Evolutionary conservation across 1,140 invertebrate species (phyloP), one percentile per base, ranked within the genome.

Genomic region (Hyles vespertilio): DNA sequence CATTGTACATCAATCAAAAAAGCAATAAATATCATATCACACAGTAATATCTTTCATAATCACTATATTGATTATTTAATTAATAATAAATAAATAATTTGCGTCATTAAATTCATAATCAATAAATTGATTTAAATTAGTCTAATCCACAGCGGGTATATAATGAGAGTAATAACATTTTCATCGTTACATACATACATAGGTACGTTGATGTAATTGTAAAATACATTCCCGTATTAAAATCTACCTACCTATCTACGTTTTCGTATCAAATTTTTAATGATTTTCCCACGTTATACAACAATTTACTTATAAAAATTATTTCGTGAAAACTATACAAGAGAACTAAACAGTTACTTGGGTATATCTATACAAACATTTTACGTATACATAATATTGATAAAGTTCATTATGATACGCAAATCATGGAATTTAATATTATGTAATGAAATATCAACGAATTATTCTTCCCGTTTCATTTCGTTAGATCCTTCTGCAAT

Each of bases 231-330:
- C 71, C 67, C 80, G 77, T 86, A 84, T 84, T 87, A 84, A 81
- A 87, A 85, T 48, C 47, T 84, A 81, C 79, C 82, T 88, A 88
- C 79, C 85, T 86, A 88, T 72, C 83, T 86, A 88, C 76, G 63
- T 67, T 85, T 84, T 87, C 77, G 80, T 87, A 86, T 84, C 79
- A 83, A 86, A 81, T 81, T 83, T 73, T 60, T 79, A 79, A 74
- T 80, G 73, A 66, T 76, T 81, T 72, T 66, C 63, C 50, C 62
- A 57, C 64, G 58, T 58, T 52, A 60, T 53, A 50, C 49, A 63
- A 63, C 53, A 61, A 61, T 49, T 34, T 59, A 66, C 59, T 62
- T 65, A 70, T 59, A 65, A 60, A 69, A 70, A 59, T 40, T 40
- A 40, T 40, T 40, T 40, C 36, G 36, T 40, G 36, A 40, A 40